A percentile compares a stretch with the other conserved stretches of the same genome.
Conservation (phyloP, 2,113 vertebrate genomes). For the Eonycteris spelaea region DNA sequence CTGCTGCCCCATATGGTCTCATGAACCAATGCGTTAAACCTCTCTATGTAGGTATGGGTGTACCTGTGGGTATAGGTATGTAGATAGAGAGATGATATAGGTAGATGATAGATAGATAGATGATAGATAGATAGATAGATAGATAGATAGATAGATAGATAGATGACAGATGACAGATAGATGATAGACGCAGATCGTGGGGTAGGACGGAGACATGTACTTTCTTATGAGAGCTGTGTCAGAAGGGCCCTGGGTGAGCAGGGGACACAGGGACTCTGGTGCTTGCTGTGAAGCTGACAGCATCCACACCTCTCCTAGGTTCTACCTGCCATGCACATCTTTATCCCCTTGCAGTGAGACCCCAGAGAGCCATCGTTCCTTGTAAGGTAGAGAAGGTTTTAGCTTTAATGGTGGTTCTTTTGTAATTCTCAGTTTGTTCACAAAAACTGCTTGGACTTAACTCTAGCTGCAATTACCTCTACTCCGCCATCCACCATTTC, state of each 20-base stretch:
- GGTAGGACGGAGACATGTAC: not conserved
- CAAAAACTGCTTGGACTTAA: not conserved
- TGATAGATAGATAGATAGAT: too few relatives aligned
- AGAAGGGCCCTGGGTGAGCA: not conserved
- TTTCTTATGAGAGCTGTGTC: too few relatives aligned
- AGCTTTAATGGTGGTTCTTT: not conserved
- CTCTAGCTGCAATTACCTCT: not conserved
- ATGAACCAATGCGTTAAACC: not conserved
- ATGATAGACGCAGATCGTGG: not conserved
- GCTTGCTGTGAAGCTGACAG: too few relatives aligned
- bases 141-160: too few relatives aligned
- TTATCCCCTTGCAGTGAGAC: not conserved
- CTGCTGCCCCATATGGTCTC: not conserved
- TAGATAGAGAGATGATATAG: too few relatives aligned
- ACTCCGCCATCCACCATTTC: accelerated
- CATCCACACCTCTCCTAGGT: not conserved
- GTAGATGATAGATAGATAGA: too few relatives aligned
- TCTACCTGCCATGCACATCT: not conserved
- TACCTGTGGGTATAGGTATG: too few relatives aligned
- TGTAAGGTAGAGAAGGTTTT: not conserved
- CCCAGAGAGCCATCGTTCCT: accelerated
- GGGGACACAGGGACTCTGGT: not conserved
- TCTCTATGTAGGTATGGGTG: too few relatives aligned
- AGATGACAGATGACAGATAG: too few relatives aligned
- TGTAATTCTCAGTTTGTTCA: not conserved